Evolutionary conservation across 2,797 vertebrate genomes (phyloP).

Genomic region (Falco novaeseelandiae): DNA sequence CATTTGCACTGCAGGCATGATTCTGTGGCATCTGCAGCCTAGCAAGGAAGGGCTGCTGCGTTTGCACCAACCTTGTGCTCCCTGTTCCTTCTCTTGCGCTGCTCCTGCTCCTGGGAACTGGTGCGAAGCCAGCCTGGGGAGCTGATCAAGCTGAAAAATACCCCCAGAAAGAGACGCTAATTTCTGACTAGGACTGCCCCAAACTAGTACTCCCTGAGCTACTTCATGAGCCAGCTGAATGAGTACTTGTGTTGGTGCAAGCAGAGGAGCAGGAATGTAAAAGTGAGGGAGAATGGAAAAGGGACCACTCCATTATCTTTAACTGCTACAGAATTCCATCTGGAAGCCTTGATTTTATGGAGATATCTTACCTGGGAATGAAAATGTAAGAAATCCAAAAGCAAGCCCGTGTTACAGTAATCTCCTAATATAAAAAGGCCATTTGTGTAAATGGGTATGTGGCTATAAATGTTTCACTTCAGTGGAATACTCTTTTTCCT

Average conservation of each 20-base stretch:
- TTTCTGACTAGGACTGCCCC: not conserved
- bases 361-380: not conserved
- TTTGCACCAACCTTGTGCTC: not conserved
- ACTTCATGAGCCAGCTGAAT: not conserved
- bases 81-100: not conserved
- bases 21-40: not conserved
- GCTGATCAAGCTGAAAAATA: not conserved
- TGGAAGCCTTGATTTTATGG: not conserved
- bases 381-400: not conserved
- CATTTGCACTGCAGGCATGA: not conserved
- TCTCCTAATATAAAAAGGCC: not conserved
- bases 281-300: not conserved
- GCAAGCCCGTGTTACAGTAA: not conserved
- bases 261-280: not conserved
- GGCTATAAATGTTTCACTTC: not conserved
- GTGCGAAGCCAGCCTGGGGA: not conserved
- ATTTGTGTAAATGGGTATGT: not conserved
- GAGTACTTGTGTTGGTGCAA: not conserved
- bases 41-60: not conserved
- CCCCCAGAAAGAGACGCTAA: not conserved
- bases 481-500: not conserved
- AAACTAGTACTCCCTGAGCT: not conserved
- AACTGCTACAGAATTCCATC: not conserved
- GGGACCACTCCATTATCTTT: fast-evolving
- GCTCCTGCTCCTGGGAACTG: not conserved